Conservation (phyloP, 2,797 vertebrate genomes). For the Echiichthys vipera region DNA sequence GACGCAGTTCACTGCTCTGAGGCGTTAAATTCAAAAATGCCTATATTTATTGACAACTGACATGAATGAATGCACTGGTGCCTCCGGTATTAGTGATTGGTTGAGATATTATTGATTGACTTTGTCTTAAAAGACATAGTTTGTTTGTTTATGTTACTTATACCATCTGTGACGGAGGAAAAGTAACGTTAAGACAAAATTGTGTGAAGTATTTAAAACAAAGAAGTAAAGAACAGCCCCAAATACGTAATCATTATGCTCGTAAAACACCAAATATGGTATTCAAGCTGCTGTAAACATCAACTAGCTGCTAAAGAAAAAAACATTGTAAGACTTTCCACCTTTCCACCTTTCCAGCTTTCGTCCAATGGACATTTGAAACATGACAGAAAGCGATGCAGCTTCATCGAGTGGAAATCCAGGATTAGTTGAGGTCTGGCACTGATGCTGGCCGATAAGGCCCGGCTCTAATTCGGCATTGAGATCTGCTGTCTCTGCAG, state of each 20-base stretch:
- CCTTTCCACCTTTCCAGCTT: too few species aligned
- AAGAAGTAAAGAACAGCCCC: too few species aligned
- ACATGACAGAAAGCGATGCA: neutral
- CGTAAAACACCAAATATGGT: neutral
- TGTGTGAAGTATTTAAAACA: too few species aligned
- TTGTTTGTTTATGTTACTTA: too few species aligned
- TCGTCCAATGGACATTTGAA: neutral
- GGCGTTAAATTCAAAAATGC: neutral
- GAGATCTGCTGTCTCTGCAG: neutral
- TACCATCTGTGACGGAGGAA: constrained; percentile 5
- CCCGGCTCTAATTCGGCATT: too few species aligned
- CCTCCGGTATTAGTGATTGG: too few species aligned
- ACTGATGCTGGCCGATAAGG: constrained; percentile 4
- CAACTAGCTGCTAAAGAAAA: neutral
- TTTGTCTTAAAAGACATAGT: too few species aligned
- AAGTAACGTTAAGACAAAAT: too few species aligned
- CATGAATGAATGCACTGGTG: neutral
- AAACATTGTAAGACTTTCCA: neutral
- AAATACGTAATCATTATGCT: neutral
- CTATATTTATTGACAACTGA: neutral
- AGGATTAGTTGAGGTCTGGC: neutral
- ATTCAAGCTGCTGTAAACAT: neutral
- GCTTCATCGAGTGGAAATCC: neutral
- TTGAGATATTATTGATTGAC: neutral
- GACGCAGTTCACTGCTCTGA: neutral